Base-by-base conservation (phyloP, 35 echinoderm and acorn worm species). In the Diadema setosum region DNA sequence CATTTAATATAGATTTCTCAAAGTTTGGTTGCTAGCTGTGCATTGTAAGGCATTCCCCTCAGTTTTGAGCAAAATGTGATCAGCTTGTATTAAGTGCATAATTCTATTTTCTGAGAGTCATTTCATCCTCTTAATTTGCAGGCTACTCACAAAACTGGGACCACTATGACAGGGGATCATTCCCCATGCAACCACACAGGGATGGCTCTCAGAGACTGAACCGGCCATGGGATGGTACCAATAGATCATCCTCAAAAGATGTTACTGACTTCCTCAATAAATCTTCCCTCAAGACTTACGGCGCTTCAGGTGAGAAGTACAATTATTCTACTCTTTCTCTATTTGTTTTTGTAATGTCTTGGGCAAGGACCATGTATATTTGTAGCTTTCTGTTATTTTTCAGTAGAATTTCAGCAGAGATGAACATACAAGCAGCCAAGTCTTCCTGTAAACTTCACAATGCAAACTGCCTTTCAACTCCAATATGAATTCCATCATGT, bases 141-240 rank as follows among this genome's bases (percentile, higher is more conserved):
- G 95, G 85, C 16, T 84, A 73, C 41, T 58, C 50, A 32, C 95
- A 97, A 42, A 52, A 86, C 34, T 97, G 95, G 95, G 95, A 97
- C 80, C 91, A 97, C 39, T 91, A 97, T 32, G 65, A 90, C 15
- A 69, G 84, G 44, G 91, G 88, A 45, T 64, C 73, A 8, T 80
- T 67, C 70, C 80, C 82, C 40, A 84, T 58, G 31, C 46, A 59
- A 43, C 75, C 57, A 21, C 18, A 65, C 14, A 18, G 60, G 46
- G 82, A 91, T 21, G 55, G 40, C 25, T 50, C 57, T 21, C 5
- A 18, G 31, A 89, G 69, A 45, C 42, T 60, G 42, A 92, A 83
- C 76, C 29, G 32, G 23, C 64, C 87, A n/a, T 97, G 95, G 95
- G 95, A 97, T 67, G 95, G 95, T 3, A 90, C 33, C 4, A 42